These are phyloP conservation scores for Amorpha juglandis DNA, from an alignment of 2,888 invertebrate genomes.

Conservation along the genomic window DNA sequence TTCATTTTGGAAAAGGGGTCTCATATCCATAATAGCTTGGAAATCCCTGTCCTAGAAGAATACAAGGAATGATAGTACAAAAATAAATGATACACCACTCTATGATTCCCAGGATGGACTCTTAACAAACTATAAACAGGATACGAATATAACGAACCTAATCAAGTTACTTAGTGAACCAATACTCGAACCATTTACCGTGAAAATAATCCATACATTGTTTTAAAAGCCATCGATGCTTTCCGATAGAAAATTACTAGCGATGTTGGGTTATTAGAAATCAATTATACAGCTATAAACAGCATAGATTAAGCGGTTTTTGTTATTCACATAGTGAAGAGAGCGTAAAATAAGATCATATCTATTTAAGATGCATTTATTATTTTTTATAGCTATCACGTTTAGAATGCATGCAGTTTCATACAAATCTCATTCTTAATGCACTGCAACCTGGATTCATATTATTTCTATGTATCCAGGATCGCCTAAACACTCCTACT, in stretches of 20 bases:
- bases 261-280: neutral
- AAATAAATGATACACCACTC: neutral
- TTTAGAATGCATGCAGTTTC: neutral
- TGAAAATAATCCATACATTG: conserved; percentile 40
- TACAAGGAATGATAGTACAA: neutral
- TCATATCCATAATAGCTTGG: too few species aligned
- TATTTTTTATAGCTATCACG: neutral
- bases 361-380: neutral
- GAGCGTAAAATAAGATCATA: conserved; percentile 6
- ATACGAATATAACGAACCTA: conserved; percentile 7
- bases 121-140: conserved; percentile 10
- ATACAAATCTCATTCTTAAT: neutral
- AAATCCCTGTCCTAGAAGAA: neutral
- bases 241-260: conserved; percentile 5
- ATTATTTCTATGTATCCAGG: too few species aligned
- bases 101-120: neutral
- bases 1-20: too few species aligned
- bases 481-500: too few species aligned
- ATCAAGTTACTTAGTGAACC: conserved; percentile 14
- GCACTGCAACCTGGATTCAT: too few species aligned
- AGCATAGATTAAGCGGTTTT: neutral
- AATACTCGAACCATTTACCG: conserved; percentile 30
- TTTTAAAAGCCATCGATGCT: conserved; percentile 32
- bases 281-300: neutral
- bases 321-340: neutral